Conservation (phyloP, 2,888 invertebrate species). For the Thera obeliscata region DNA sequence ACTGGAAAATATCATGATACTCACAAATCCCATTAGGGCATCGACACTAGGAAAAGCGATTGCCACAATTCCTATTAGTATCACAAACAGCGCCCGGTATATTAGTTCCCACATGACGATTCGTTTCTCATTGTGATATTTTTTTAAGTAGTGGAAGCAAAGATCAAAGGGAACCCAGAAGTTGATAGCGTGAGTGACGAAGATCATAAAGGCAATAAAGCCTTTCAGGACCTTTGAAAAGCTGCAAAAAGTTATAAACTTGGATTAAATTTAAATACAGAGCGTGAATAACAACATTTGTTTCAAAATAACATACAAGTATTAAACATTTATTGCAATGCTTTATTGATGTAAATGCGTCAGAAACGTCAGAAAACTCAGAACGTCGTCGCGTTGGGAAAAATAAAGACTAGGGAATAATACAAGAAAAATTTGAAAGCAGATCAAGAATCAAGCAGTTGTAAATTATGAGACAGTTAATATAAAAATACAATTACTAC, state of each 20-base stretch:
- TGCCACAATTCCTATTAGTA: constrained; percentile 47
- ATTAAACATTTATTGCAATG: too few relatives aligned
- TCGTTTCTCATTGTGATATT: constrained; percentile 35
- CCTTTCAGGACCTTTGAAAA: constrained; percentile 61
- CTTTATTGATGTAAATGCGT: too few relatives aligned
- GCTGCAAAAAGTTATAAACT: constrained; percentile 45
- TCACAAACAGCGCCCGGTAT: constrained; percentile 58
- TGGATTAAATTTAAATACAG: too few relatives aligned
- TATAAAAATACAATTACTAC: neutral
- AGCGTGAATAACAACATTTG: too few relatives aligned
- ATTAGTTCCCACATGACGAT: constrained; percentile 54
- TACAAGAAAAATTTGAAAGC: too few relatives aligned
- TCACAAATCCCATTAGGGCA: constrained; percentile 72
- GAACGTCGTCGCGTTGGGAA: too few relatives aligned
- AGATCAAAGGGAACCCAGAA: constrained; percentile 72
- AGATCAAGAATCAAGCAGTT: too few relatives aligned
- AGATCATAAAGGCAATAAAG: constrained; percentile 64
- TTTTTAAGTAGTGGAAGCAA: constrained; percentile 60
- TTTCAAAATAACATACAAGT: too few relatives aligned
- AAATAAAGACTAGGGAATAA: too few relatives aligned
- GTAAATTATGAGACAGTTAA: too few relatives aligned
- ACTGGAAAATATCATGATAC: constrained; percentile 42
- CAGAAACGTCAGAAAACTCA: too few relatives aligned
- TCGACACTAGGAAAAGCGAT: constrained; percentile 66
- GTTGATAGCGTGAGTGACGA: constrained; percentile 68